These are phyloP conservation scores for Metalampra italica DNA, from an alignment of 2,888 invertebrate species.

Conservation along the genomic window DNA sequence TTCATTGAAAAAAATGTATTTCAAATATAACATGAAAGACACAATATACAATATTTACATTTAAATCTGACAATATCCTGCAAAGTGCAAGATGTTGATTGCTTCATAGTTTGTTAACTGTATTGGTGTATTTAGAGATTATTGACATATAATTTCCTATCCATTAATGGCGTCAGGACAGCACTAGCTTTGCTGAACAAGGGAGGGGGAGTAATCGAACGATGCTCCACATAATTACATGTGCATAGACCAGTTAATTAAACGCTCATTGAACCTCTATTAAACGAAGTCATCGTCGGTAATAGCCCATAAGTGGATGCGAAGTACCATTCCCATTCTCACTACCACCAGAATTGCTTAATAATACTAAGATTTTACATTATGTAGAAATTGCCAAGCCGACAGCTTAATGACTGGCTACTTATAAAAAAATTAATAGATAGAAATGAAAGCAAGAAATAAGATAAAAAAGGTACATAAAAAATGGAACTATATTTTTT, in stretches of 20 bases:
- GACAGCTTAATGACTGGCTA: too few species aligned
- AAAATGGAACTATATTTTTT: too few species aligned
- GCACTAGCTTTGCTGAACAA: neutral
- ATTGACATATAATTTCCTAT: conserved; percentile 24
- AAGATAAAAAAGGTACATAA: neutral
- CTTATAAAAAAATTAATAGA: neutral
- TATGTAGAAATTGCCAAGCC: too few species aligned
- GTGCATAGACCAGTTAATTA: conserved; percentile 36
- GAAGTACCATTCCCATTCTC: neutral
- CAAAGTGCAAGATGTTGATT: neutral
- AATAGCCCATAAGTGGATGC: conserved; percentile 17
- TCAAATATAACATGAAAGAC: neutral
- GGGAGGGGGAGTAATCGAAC: conserved; percentile 10
- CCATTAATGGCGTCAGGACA: conserved; percentile 9
- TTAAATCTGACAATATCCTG: conserved; percentile 4
- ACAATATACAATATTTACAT: neutral
- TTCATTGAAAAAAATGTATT: neutral
- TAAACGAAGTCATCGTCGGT: conserved; percentile 26
- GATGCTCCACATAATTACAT: conserved; percentile 32
- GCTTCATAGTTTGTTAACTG: conserved; percentile 7
- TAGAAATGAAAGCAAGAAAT: neutral
- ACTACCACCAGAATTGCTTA: neutral
- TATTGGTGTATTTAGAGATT: conserved; percentile 3
- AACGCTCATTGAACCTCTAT: conserved; percentile 29
- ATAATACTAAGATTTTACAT: neutral